Evolutionary conservation across 2,888 invertebrate genomes (phyloP).

Genomic region (Pachymerium ferrugineum): DNA sequence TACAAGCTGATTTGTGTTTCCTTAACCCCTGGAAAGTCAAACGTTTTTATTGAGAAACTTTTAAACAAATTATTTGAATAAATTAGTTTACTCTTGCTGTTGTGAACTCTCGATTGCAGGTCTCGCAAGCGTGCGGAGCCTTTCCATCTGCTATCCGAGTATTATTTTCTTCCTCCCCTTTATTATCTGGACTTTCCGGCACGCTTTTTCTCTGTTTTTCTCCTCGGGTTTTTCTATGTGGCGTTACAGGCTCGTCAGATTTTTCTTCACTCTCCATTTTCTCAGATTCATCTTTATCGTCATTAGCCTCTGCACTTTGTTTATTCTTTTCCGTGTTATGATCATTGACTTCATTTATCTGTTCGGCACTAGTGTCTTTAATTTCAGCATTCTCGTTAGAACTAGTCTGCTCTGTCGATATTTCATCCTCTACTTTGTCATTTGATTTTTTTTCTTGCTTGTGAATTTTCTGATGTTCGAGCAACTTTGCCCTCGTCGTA

Average conservation of each 20-base stretch:
- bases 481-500: neutral
- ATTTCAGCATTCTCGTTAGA: no score
- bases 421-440: neutral
- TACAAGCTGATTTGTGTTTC: constrained; percentile 27
- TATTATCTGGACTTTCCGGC: neutral
- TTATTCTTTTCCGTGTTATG: neutral
- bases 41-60: neutral
- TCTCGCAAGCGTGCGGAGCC: neutral
- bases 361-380: neutral
- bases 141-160: neutral
- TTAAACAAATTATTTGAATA: neutral
- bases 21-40: neutral
- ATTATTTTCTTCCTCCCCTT: neutral
- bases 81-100: neutral
- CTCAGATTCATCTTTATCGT: neutral
- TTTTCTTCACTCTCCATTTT: neutral
- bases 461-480: constrained; percentile 5
- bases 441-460: neutral
- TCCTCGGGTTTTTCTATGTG: neutral
- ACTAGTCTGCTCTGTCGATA: no score
- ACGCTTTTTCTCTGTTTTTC: neutral
- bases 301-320: neutral
- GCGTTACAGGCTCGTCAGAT: neutral
- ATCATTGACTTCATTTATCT: constrained; percentile 1
- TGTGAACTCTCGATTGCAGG: constrained; percentile 8